Base-by-base conservation (phyloP, 2,113 vertebrate species). In the Indicator maculatus region DNA sequence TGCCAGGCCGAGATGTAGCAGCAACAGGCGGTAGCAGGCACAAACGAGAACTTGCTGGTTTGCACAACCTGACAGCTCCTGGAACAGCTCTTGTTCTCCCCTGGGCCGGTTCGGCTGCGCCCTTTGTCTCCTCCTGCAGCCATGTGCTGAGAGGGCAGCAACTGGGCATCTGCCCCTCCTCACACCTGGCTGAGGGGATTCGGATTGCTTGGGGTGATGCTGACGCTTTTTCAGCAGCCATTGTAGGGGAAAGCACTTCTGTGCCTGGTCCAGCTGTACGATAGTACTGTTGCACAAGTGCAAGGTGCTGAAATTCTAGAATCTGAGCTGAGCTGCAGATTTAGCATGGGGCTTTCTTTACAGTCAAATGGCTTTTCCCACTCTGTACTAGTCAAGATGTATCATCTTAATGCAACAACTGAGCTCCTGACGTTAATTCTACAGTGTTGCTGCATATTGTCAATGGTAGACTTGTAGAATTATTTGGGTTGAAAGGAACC, bases 401-500 rank as follows among this genome's bases (percentile, higher is more conserved):
- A 8, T 6, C 12, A 16, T 14, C 6, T 41, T 26, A 18, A n/a
- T 0, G 2, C 27, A 18, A 26, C 27, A 18, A 26, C 14, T 0
- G 1, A 21, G 6, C 24, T 74, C 8, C 2, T 16, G 21, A 12
- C 6, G 0, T 6, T 16, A 12, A 21, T 6, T 0, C 11, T 44
- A 4, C 8, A 1, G 8, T 27, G 0, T 2, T 7, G 8, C 16
- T 26, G 31, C 83, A 50, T 8, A 2, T 17, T 41, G 6, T 13
- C 23, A 24, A 9, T 13, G 26, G 50, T 52, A 26, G 50, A 52
- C 23, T 26, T 23, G 24, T 52, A 13, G 50, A 11, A 24, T 52
- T 13, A 52, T 52, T 24, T 52, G 50, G 12, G 50, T 52, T 52
- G 50, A 11, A 52, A 6, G 21, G 23, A 11, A 52, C 50, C 50